Percentiles rank a stretch among this genome's conserved stretches.
Conservation (phyloP, 2,797 vertebrate species). For the Typhlichthys eigenmanni region DNA sequence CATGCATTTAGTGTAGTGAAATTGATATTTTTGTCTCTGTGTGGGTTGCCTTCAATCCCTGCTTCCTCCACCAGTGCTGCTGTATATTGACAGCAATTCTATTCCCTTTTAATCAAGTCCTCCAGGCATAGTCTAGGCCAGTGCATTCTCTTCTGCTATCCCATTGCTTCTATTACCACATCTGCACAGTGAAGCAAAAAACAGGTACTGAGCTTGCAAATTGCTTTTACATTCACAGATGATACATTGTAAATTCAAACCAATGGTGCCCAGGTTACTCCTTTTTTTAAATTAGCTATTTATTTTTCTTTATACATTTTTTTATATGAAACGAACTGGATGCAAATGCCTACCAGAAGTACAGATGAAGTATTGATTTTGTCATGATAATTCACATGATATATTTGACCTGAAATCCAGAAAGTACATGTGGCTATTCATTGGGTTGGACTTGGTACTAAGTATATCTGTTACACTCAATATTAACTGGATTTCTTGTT, state of each 20-base stretch:
- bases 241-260: constrained; percentile 51
- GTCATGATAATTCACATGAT: no score
- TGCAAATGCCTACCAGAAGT: constrained; percentile 53
- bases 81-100: constrained; percentile 65
- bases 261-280: constrained; percentile 30
- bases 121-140: constrained; percentile 63
- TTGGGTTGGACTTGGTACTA: no score
- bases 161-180: constrained; percentile 44
- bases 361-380: constrained; percentile 6
- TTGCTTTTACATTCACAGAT: constrained; percentile 26
- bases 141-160: constrained; percentile 53
- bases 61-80: constrained; percentile 63
- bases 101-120: constrained; percentile 72
- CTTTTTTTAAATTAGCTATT: no score
- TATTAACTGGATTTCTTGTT: no score
- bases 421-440: no score
- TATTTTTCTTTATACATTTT: constrained; percentile 4
- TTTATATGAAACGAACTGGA: constrained; percentile 44
- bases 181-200: constrained; percentile 47
- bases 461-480: no score
- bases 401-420: no score
- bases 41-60: constrained; percentile 67
- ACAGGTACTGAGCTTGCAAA: constrained; percentile 40
- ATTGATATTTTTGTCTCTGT: constrained; percentile 61
- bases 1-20: constrained; percentile 51